Evolutionary conservation across 2,113 vertebrate species (phyloP), one percentile per base, ranked within the genome.

Genomic region (Lycaon pictus): DNA sequence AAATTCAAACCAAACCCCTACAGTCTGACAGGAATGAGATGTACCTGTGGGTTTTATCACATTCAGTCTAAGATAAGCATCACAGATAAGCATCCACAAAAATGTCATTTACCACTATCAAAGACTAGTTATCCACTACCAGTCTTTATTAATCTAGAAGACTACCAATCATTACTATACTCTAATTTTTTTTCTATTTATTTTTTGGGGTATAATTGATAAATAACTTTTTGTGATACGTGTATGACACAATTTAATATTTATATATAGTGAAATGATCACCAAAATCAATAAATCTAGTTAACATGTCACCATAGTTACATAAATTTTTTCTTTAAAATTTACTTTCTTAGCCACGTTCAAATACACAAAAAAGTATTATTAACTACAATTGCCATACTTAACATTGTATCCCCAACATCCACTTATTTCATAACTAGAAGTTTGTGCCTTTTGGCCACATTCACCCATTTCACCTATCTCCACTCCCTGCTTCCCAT

Each of bases 111-210:
- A 32, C 10, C 16, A 29, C 19, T 17, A 27, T 4, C 3, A 51
- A 81, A 95, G 60, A 62, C 55, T 82, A 90, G 43, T 69, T 65
- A 90, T 82, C 65, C 15, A 94, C 43, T 4, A 84, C 53, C 65
- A 67, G 69, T 15, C 29, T 62, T 95, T 93, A 93, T 86, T 96
- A 65, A 97, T 81, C 20, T n/a, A 92, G 84, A 65, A 56, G 51
- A 51, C 23, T 53, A 53, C 94, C 35, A 93, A 60, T 65, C 48
- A 86, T 32, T 56, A 85, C 13, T 74, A 19, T 43, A 95, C 96
- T 98, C 81, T 53, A 88, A 88, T 22, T 55, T 77, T 80, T 81
- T 92, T 79, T 79, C 76, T 53, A 79, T 32, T 55, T 79, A 32
- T 20, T 79, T 79, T 76, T 55, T 79, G 76, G 53, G 27, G 48